Evolutionary conservation across 2,888 invertebrate species (phyloP), one percentile per base, ranked within the genome.

Genomic region (Cenopis cana): DNA sequence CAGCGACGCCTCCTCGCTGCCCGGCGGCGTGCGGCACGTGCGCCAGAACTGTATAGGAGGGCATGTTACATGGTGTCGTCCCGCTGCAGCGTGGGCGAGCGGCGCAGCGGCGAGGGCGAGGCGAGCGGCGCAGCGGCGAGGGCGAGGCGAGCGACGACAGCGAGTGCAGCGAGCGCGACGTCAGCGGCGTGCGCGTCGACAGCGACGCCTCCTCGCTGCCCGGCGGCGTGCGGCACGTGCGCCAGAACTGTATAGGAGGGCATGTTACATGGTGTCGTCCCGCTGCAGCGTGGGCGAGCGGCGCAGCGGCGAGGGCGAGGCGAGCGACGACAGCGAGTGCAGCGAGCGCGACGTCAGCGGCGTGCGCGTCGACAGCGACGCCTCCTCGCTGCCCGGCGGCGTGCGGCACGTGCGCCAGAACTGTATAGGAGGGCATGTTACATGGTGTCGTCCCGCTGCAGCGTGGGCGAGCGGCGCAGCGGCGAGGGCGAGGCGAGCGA

Each of bases 161-260:
- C 81, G 92, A 93, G 86, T 90, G 91, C 76, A 92, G 89, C 75
- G 92, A 92, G 85, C 90, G 91, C 62, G 91, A 91, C 74, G 91
- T 90, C 69, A 91, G 90, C 82, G 92, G 89, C 76, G 91, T 91
- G 81, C 91, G 92, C 61, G 88, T 80, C 10, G 90, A 90, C 73
- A 90, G 84, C 72, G 92, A 93, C 77, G 88, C 88, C 78, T 91
- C 91, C 81, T 91, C 91, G 81, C 91, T 90, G 84, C 93, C 93
- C 18, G 93, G 38, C 38, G 38, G 38, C 38, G 93, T 91, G 81
- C 93, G 92, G 24, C 24, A 24, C 24, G 24, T 24, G 24, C 93
- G 93, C 93, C 93, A 93, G 24, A 60, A 60, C n/a, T 60, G n/a
- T n/a, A n/a, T n/a, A n/a, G n/a, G n/a, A n/a, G n/a, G n/a, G n/a